Evolutionary conservation across 2,888 invertebrate genomes (phyloP), one percentile per base, ranked within the genome.

Genomic region (Plebejus anna): DNA sequence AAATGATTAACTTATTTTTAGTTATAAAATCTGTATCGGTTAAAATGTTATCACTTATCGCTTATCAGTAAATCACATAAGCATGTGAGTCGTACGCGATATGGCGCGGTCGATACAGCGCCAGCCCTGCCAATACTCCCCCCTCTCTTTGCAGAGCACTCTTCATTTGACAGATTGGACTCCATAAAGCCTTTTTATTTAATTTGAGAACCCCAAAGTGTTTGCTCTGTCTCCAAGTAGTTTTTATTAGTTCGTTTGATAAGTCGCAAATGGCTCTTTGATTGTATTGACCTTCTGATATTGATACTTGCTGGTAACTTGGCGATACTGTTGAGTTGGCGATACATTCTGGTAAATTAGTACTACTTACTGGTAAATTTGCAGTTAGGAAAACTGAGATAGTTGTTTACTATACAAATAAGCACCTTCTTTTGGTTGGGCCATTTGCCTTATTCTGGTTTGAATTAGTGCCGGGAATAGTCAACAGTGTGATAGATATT

Each of bases 91-190:
- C 55, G 51, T 13, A 4, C 28, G 3, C 28, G 61, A 61, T 11
- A 61, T 61, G 28, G 28, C 28, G 28, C 61, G 61, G 59, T 61
- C 59, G 59, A 61, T 61, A 61, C 16, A 4, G 9, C n/a, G n/a
- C 32, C 32, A 32, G 32, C 28, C 51, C 51, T 4, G 28, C 75
- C 75, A 42, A 32, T 42, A 75, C 22, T 78, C 84, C 85, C 89
- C 88, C 92, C 92, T 92, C 88, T 93, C 92, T 94, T 94, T 94
- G 89, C 92, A 86, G 82, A 94, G 88, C 92, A 92, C 93, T 94
- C 90, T 92, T 90, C 91, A 90, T 92, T 92, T 93, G 93, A 94
- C 93, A 94, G 92, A 92, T 94, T 91, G 91, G 85, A 90, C 90
- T 90, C 92, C 91, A 88, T 88, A 85, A 86, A 89, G 89, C 87